Evolutionary conservation across 2,113 vertebrate genomes (phyloP).

Genomic region (Gavia stellata): DNA sequence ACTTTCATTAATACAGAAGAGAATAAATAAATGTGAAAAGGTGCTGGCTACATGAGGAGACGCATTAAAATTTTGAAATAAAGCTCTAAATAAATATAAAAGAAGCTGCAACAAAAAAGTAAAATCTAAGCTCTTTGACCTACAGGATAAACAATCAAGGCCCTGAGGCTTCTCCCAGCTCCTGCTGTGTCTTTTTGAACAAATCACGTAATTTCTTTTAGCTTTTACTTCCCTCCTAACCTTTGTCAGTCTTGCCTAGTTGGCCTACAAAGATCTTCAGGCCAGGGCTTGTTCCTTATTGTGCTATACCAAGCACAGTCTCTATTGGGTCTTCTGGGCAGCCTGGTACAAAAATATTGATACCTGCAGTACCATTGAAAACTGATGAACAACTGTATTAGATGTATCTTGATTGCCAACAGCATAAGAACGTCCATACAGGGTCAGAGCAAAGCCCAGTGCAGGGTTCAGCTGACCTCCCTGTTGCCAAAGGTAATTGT

Average conservation of each 20-base stretch:
- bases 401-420: not conserved
- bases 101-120: not conserved
- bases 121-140: not conserved
- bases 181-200: not conserved
- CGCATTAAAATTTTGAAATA: not conserved
- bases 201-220: not conserved
- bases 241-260: not conserved
- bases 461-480: not conserved
- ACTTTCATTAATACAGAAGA: not conserved
- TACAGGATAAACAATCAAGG: not conserved
- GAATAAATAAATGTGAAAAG: not conserved
- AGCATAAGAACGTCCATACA: not conserved
- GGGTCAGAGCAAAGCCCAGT: not conserved
- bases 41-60: not conserved
- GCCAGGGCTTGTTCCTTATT: not conserved
- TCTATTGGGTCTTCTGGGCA: not conserved
- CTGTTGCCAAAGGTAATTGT: not conserved
- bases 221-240: not conserved
- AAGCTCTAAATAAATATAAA: not conserved
- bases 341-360: not conserved
- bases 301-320: not conserved
- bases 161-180: not conserved
- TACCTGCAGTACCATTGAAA: not conserved
- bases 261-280: not conserved
- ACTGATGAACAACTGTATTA: not conserved